Conservation (phyloP, 2,888 invertebrate genomes). For the Clivina fossor region DNA sequence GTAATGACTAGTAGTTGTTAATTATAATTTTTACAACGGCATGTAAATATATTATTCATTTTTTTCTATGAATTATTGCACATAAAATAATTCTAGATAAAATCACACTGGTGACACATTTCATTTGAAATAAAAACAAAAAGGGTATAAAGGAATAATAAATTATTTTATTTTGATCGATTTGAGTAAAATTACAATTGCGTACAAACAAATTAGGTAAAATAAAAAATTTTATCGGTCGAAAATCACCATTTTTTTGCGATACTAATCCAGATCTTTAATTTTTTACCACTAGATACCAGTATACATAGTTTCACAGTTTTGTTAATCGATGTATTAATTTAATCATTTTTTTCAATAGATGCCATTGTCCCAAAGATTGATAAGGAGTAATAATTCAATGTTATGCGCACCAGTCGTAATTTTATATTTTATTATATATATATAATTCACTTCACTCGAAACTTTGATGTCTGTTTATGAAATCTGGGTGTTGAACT, state of each 20-base stretch:
- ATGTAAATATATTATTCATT: too few relatives aligned
- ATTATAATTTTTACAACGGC: too few relatives aligned
- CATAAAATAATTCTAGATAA: too few relatives aligned
- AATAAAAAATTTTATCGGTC: slow-evolving; percentile 9
- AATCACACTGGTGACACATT: too few relatives aligned
- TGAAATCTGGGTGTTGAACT: slow-evolving; percentile 36
- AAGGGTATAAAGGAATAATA: too few relatives aligned
- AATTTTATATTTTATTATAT: slow-evolving; percentile 32
- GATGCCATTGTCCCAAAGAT: not conserved
- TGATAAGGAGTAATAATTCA: slow-evolving; percentile 19
- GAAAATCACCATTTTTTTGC: slow-evolving; percentile 7
- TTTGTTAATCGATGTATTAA: not conserved
- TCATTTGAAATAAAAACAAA: too few relatives aligned
- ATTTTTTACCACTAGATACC: not conserved
- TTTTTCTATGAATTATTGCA: too few relatives aligned
- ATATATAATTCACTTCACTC: slow-evolving; percentile 36
- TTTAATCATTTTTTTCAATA: not conserved
- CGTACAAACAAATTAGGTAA: slow-evolving; percentile 18
- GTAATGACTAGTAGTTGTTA: too few relatives aligned
- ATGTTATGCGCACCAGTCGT: slow-evolving; percentile 32
- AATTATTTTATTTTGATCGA: too few relatives aligned
- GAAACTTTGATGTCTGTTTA: slow-evolving; percentile 36
- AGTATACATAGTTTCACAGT: too few relatives aligned
- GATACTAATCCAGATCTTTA: not conserved
- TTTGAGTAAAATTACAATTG: slow-evolving; percentile 15